A percentile compares a stretch with the other conserved stretches of the same genome.
Evolutionary conservation across 2,888 invertebrate species (phyloP).

Genomic region (Lissocephala sabroskyi): DNA sequence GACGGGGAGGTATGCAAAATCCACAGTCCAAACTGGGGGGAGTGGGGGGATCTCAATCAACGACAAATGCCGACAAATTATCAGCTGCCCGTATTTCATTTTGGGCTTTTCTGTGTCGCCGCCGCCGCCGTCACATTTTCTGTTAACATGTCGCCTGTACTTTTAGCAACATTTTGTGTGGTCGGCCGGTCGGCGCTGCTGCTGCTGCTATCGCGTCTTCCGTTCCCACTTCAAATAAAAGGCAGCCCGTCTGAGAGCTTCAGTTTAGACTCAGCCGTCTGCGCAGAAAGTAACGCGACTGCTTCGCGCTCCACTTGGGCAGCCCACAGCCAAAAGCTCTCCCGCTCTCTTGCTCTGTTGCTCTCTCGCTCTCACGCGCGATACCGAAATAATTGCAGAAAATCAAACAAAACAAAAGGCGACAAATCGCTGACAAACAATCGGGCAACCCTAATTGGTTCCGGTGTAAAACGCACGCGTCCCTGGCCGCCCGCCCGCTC

Average conservation of each 20-base stretch:
- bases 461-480: neutral
- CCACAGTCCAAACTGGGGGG: too few species aligned
- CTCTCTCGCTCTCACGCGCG: constrained; percentile 22
- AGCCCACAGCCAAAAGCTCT: too few species aligned
- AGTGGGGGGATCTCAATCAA: too few species aligned
- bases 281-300: constrained; percentile 39
- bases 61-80: constrained; percentile 29
- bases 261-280: constrained; percentile 64
- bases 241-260: constrained; percentile 61
- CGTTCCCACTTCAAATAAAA: constrained; percentile 53
- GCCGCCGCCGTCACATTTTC: constrained; percentile 5
- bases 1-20: too few species aligned
- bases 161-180: constrained; percentile 38
- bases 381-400: constrained; percentile 28
- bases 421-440: neutral
- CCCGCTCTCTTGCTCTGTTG: constrained; percentile 7
- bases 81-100: constrained; percentile 56
- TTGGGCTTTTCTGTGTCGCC: constrained; percentile 12
- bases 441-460: neutral
- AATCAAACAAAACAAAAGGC: neutral
- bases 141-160: constrained; percentile 25
- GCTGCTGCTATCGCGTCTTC: constrained; percentile 52
- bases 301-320: constrained; percentile 9
- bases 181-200: constrained; percentile 21
- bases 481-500: neutral